Conservation (phyloP, 2,797 vertebrate species). For the Lithobates pipiens region DNA sequence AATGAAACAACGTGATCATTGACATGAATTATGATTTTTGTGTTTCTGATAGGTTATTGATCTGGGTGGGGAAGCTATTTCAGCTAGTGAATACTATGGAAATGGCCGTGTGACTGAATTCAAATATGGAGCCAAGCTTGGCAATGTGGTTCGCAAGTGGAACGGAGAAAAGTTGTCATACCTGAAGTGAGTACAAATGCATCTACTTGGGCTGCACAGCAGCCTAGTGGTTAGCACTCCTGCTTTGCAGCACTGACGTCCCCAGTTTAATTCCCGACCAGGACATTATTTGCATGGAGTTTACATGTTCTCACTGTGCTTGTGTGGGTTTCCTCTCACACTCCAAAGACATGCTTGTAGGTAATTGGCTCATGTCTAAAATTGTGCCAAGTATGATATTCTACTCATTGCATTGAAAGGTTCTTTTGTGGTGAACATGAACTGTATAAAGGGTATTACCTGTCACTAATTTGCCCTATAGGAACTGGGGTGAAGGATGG, state of each 20-base stretch:
- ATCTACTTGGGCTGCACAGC: neutral
- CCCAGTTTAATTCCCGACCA: too few relatives aligned
- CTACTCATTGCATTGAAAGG: too few relatives aligned
- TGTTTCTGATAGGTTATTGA: conserved; percentile 85
- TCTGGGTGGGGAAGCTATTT: conserved; percentile 84
- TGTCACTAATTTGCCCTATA: conserved; percentile 64
- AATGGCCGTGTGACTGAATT: conserved; percentile 93
- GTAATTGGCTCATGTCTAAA: too few relatives aligned
- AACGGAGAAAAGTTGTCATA: conserved; percentile 88
- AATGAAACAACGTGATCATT: too few relatives aligned
- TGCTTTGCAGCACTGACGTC: too few relatives aligned
- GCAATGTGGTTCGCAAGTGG: conserved; percentile 87
- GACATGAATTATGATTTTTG: neutral
- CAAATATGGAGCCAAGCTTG: conserved; percentile 88
- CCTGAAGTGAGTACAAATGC: conserved; percentile 77
- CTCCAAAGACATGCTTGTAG: too few relatives aligned
- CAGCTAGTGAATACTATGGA: conserved; percentile 75
- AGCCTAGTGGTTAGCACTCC: too few relatives aligned
- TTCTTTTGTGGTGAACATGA: neutral
- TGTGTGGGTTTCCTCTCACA: too few relatives aligned
- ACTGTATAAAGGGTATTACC: neutral
- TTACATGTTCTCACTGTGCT: too few relatives aligned
- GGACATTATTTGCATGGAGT: too few relatives aligned
- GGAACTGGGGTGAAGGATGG: conserved; percentile 96
- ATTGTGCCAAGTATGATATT: too few relatives aligned